Evolutionary conservation across 2,888 invertebrate genomes (phyloP).

Genomic region (Acronicta aceris): DNA sequence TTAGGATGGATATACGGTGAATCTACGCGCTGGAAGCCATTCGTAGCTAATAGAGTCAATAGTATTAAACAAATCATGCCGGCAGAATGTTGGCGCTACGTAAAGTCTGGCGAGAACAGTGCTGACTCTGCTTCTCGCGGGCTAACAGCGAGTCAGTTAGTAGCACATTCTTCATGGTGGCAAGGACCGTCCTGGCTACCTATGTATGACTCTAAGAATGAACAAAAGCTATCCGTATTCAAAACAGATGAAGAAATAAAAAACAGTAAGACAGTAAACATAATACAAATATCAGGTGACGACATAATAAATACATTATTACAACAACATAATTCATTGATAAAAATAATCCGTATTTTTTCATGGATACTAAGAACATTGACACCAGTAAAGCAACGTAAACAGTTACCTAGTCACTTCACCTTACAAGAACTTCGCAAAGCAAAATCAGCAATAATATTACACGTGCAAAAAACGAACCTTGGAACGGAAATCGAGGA

Average conservation of each 20-base stretch:
- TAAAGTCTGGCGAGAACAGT: constrained; percentile 6
- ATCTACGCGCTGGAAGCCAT: constrained; percentile 3
- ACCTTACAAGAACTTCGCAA: constrained; percentile 3
- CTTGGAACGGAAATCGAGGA: not conserved
- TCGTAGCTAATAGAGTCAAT: constrained; percentile 1
- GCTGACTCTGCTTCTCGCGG: constrained; percentile 1
- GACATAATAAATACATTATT: constrained; percentile 1
- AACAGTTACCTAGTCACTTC: constrained; percentile 9
- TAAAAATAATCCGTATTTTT: constrained; percentile 5
- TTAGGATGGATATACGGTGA: not conserved
- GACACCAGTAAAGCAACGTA: not conserved
- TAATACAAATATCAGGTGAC: not conserved
- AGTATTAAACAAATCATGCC: constrained; percentile 5
- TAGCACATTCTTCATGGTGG: constrained; percentile 5
- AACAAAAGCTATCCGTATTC: no score
- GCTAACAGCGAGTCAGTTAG: not conserved
- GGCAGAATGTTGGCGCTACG: constrained; percentile 5
- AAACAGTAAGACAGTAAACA: not conserved
- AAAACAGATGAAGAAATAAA: constrained; percentile 7
- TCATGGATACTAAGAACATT: not conserved
- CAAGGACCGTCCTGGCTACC: constrained; percentile 3
- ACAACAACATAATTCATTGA: constrained; percentile 4
- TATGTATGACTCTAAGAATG: no score
- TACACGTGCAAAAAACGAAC: not conserved
- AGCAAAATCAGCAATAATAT: constrained; percentile 6